Percentiles rank a stretch among this genome's conserved stretches.
Evolutionary conservation across 2,888 invertebrate genomes (phyloP).

Genomic region (Limnephilus marmoratus): DNA sequence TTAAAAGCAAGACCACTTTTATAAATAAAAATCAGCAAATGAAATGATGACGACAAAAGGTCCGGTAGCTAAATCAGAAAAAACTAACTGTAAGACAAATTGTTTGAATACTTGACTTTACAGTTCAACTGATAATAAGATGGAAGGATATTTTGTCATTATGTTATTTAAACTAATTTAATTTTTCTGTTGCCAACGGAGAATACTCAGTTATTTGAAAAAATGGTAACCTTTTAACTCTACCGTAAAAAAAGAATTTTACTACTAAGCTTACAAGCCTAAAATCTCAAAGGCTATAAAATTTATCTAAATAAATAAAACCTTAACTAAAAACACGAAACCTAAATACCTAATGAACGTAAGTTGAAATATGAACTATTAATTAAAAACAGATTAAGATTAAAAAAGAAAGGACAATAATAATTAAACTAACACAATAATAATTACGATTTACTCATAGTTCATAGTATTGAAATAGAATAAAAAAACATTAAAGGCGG

Average conservation of each 20-base stretch:
- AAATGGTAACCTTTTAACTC: neutral
- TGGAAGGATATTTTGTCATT: neutral
- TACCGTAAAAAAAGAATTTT: neutral
- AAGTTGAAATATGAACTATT: neutral
- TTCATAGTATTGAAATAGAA: neutral
- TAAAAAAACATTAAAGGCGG: neutral
- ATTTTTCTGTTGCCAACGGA: neutral
- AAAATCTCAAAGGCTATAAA: neutral
- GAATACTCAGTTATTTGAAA: neutral
- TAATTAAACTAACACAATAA: neutral
- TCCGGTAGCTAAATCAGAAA: neutral
- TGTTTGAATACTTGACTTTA: neutral
- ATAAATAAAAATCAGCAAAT: neutral
- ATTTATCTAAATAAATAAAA: neutral
- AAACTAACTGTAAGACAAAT: neutral
- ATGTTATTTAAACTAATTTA: neutral
- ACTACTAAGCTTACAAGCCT: neutral
- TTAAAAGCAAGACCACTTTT: neutral
- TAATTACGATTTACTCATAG: neutral
- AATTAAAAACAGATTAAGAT: neutral
- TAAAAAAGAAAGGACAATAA: neutral
- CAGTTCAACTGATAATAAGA: neutral
- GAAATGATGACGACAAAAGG: neutral
- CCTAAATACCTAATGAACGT: neutral
- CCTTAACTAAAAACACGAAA: neutral